Percentiles rank a stretch among this genome's conserved stretches.
Conservation (phyloP, 2,888 invertebrate genomes). For the Drosophila mulleri region DNA sequence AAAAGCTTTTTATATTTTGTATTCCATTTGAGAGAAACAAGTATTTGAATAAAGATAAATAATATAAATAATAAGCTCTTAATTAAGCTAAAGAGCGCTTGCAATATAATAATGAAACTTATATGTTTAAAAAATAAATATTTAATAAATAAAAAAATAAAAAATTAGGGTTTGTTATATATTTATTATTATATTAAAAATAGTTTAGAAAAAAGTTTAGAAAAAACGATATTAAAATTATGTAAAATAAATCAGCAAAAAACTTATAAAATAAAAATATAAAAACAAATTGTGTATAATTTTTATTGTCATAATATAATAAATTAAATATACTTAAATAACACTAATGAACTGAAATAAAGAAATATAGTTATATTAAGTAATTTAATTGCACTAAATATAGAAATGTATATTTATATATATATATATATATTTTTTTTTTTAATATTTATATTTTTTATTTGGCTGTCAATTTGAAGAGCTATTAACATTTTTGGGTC, state of each 20-base stretch:
- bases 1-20: slow-evolving; percentile 1
- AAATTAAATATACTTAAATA: background rate
- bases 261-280: too few species aligned
- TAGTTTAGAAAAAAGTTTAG: too few species aligned
- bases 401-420: background rate
- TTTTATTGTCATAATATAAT: too few species aligned
- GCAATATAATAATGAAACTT: background rate
- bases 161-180: too few species aligned
- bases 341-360: background rate
- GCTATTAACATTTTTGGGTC: background rate
- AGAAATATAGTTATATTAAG: background rate
- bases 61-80: background rate
- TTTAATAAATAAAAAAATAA: too few species aligned
- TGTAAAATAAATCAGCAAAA: too few species aligned
- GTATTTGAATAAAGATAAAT: background rate
- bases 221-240: too few species aligned
- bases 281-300: too few species aligned
- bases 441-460: background rate
- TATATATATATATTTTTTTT: background rate
- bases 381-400: background rate
- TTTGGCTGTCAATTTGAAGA: background rate
- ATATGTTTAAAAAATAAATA: background rate
- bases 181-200: too few species aligned
- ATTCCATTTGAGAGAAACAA: background rate
- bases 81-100: background rate